Conservation (phyloP, 2,113 vertebrate genomes). For the Passerina amoena region DNA sequence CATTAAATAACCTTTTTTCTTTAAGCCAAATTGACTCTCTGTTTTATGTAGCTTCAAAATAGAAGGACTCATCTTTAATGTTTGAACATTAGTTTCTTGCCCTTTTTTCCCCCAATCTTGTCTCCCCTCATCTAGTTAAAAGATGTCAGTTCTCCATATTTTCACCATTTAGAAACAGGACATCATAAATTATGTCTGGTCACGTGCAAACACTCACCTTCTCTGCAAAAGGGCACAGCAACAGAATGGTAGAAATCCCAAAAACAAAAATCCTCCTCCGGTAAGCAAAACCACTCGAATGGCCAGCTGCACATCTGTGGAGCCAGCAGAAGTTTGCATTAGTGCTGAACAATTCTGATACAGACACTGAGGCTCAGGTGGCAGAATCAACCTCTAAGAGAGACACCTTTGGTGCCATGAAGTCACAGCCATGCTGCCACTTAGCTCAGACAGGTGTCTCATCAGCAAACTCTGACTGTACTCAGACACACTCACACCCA, state of each 20-base stretch:
- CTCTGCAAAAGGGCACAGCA: slow-evolving; percentile 22
- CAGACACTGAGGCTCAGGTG: background rate
- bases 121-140: background rate
- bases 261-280: background rate
- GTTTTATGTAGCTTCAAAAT: background rate
- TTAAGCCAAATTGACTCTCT: background rate
- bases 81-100: background rate
- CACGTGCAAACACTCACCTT: slow-evolving; percentile 47
- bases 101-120: background rate
- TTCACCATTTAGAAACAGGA: background rate
- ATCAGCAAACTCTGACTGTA: background rate
- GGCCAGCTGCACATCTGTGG: slow-evolving; percentile 49
- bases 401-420: background rate
- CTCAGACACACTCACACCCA: background rate
- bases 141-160: background rate
- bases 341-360: background rate
- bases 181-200: background rate
- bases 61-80: background rate
- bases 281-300: slow-evolving; percentile 35
- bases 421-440: background rate
- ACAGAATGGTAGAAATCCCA: slow-evolving; percentile 50
- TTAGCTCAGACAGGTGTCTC: background rate
- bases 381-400: background rate
- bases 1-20: background rate
- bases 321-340: slow-evolving; percentile 29